A percentile compares a stretch with the other conserved stretches of the same genome.
These are phyloP conservation scores for Emydura subglobosa DNA, from an alignment of 2,113 vertebrate species.

Conservation along the genomic window DNA sequence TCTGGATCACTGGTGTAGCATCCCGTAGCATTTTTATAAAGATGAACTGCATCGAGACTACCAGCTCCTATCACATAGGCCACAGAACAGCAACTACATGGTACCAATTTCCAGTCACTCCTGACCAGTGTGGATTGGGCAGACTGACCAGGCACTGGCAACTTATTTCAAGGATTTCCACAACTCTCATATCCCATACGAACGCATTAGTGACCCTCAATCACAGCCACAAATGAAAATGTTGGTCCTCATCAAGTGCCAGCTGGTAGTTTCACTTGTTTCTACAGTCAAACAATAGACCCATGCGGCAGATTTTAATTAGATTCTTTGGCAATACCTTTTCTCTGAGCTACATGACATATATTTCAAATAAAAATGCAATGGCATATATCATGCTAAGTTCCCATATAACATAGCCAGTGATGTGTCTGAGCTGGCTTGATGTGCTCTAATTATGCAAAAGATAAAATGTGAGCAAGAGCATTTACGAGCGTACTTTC, in stretches of 20 bases:
- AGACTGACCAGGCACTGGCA: constrained; percentile 17
- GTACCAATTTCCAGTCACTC: constrained; percentile 29
- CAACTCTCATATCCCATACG: constrained; percentile 4
- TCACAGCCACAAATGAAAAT: background rate
- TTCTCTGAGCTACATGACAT: background rate
- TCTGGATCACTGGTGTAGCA: constrained; percentile 54
- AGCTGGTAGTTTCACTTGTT: background rate
- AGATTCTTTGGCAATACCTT: background rate
- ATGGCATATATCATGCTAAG: background rate
- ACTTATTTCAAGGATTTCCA: constrained; percentile 30
- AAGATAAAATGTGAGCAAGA: background rate
- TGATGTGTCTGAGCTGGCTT: background rate
- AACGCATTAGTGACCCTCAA: background rate
- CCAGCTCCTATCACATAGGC: constrained; percentile 27
- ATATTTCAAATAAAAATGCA: too few species aligned
- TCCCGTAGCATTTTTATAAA: constrained; percentile 24
- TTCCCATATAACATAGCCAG: background rate
- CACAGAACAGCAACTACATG: background rate
- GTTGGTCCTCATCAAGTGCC: background rate
- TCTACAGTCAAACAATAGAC: background rate
- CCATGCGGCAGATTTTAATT: background rate
- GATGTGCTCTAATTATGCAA: background rate
- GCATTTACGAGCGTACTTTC: background rate
- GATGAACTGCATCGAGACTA: background rate
- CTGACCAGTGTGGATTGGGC: constrained; percentile 30